Evolutionary conservation across 1,140 invertebrate species (phyloP).

Genomic region (Chrysomallon squamiferum): DNA sequence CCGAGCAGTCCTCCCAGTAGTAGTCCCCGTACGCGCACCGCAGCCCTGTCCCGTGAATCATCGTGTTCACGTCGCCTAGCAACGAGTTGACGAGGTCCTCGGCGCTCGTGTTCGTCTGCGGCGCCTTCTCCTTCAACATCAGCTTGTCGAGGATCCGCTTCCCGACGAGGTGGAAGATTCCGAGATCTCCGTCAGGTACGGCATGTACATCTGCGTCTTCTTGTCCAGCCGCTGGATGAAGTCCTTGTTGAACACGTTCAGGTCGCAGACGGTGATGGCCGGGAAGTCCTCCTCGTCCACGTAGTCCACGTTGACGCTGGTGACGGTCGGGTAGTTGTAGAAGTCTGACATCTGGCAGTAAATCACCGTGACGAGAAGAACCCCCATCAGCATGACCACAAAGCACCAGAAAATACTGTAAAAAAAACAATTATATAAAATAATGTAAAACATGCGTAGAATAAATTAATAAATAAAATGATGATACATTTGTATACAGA

Average conservation of each 20-base stretch:
- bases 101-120: constrained; percentile 1
- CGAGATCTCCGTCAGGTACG: constrained; percentile 17
- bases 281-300: constrained; percentile 28
- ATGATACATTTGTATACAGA: background rate
- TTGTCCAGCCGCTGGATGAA: background rate
- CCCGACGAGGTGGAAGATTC: constrained; percentile 17
- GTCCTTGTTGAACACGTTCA: constrained; percentile 22
- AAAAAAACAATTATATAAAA: too few species aligned
- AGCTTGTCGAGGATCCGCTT: constrained; percentile 2
- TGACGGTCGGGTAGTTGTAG: constrained; percentile 28
- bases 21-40: constrained; percentile 28
- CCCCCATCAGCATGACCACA: constrained; percentile 24
- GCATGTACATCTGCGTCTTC: constrained; percentile 13
- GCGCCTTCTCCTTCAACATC: background rate
- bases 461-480: background rate
- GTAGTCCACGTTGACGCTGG: constrained; percentile 26
- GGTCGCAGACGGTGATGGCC: constrained; percentile 26
- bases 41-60: constrained; percentile 8
- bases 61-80: background rate
- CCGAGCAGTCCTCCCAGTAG: constrained; percentile 23
- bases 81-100: constrained; percentile 2
- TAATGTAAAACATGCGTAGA: too few species aligned
- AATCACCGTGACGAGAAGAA: constrained; percentile 18
- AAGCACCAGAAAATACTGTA: constrained; percentile 26
- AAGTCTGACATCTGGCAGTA: constrained; percentile 26